Evolutionary conservation across 1,140 invertebrate genomes (phyloP), one percentile per base, ranked within the genome.

Genomic region (Pemphigus obesinymphae): DNA sequence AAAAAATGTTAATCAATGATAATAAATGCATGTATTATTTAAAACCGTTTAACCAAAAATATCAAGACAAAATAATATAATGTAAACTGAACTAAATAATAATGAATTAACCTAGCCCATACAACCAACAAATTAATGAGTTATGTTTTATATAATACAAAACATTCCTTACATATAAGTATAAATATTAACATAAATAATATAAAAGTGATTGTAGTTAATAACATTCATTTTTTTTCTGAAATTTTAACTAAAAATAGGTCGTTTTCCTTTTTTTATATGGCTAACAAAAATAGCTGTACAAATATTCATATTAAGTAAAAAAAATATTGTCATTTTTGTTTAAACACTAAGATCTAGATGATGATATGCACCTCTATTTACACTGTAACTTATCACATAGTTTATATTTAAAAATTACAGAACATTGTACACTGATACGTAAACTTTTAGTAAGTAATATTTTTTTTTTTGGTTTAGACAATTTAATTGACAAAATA

Each of bases 11-110:
- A 80, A 80, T 80, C 53, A 80, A n/a, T 63, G 55, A 80, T 61
- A 80, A 80, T 80, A 80, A 80, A 80, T 80, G 76, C 76, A 63
- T 80, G 76, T 80, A 80, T 80, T 80, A 80, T 63, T 80, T 37
- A 63, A 80, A 80, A 80, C 76, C 76, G 11, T 80, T 80, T 80
- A 80, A 80, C 76, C 76, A 80, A 80, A 80, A 37, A 45, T 80
- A 80, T 80, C 63, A 80, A 80, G 76, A 80, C 70, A 61, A 78
- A 80, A 63, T 58, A 73, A 73, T 80, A 80, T 80, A 80, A 63
- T 80, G 48, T 61, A 80, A 61, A 80, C 76, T 80, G 76, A 40
- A 80, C 17, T 80, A 80, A 80, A 80, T 61, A 80, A 58, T 63
- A 45, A 78, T 78, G 20, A 78, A 80, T 80, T 80, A 80, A 80